These are phyloP conservation scores for Phalacrocorax carbo DNA, from an alignment of 2,113 vertebrate genomes.

Conservation along the genomic window DNA sequence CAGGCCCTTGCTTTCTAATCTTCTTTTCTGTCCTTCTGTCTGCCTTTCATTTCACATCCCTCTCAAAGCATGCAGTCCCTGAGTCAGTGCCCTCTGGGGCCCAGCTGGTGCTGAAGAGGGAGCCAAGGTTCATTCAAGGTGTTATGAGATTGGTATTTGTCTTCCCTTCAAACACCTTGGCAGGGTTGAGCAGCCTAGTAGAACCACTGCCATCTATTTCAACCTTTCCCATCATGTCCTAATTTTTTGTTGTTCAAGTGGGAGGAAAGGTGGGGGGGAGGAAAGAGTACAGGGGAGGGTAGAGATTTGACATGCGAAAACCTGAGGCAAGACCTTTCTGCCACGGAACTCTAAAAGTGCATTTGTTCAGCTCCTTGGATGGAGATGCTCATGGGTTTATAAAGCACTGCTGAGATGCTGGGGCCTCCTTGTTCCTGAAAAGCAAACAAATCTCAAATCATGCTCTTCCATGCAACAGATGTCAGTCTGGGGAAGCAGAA, in stretches of 20 bases:
- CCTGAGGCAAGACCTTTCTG: not conserved
- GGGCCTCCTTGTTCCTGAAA: not conserved
- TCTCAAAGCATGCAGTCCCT: accelerated
- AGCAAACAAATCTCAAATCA: not conserved
- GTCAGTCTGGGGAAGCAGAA: not conserved
- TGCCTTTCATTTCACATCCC: not conserved
- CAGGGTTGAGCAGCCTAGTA: not conserved
- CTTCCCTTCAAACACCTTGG: not conserved
- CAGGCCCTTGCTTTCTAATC: not conserved
- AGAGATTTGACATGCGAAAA: not conserved
- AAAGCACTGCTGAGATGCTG: not conserved
- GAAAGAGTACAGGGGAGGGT: not conserved
- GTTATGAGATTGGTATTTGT: not conserved
- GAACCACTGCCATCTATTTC: not conserved
- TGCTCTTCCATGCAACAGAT: not conserved
- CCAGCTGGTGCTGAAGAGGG: not conserved
- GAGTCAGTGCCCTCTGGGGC: not conserved
- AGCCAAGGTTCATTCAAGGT: not conserved
- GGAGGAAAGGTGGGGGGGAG: not conserved
- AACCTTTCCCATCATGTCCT: not conserved
- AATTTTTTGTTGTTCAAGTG: not conserved
- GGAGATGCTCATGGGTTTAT: not conserved
- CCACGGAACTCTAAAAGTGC: not conserved
- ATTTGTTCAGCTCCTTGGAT: not conserved
- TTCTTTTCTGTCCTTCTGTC: not conserved